Conservation (phyloP, 2,797 vertebrate species). For the Apogon talboti region DNA sequence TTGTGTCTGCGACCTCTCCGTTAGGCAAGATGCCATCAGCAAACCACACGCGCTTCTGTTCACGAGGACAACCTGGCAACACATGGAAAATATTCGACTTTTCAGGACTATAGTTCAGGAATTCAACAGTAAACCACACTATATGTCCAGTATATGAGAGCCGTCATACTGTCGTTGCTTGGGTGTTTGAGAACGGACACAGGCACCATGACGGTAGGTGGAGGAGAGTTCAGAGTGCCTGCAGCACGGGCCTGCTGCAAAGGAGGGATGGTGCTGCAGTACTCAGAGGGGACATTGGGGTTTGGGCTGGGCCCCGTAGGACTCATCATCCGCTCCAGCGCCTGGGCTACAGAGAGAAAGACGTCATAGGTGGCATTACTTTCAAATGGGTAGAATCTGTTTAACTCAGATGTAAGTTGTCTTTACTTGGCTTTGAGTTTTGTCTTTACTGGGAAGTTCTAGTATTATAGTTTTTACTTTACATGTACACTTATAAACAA, state of each 20-base stretch:
- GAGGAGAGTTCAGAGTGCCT: slow-evolving; percentile 84
- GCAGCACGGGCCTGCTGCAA: slow-evolving; percentile 86
- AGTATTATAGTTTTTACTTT: too few relatives aligned
- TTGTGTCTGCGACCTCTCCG: slow-evolving; percentile 93
- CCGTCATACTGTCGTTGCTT: slow-evolving; percentile 84
- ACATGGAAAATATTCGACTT: slow-evolving; percentile 3
- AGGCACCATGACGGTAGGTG: slow-evolving; percentile 88
- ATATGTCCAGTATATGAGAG: neutral
- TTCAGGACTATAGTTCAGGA: neutral
- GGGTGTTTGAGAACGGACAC: slow-evolving; percentile 91
- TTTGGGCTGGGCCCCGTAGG: slow-evolving; percentile 89
- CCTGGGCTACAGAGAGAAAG: slow-evolving; percentile 82
- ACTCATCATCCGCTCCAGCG: slow-evolving; percentile 96
- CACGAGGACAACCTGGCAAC: slow-evolving; percentile 83
- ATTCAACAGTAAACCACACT: neutral
- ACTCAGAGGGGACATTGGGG: slow-evolving; percentile 87
- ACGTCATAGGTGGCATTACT: neutral
- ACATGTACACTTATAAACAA: too few relatives aligned
- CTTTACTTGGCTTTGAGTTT: neutral
- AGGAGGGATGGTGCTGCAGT: slow-evolving; percentile 85
- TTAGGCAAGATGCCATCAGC: slow-evolving; percentile 95
- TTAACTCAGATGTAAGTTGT: neutral
- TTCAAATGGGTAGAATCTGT: neutral
- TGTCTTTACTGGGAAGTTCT: too few relatives aligned
- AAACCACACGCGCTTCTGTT: slow-evolving; percentile 95